Evolutionary conservation across 2,888 invertebrate species (phyloP).

Genomic region (Rotaria magnacalcarata): DNA sequence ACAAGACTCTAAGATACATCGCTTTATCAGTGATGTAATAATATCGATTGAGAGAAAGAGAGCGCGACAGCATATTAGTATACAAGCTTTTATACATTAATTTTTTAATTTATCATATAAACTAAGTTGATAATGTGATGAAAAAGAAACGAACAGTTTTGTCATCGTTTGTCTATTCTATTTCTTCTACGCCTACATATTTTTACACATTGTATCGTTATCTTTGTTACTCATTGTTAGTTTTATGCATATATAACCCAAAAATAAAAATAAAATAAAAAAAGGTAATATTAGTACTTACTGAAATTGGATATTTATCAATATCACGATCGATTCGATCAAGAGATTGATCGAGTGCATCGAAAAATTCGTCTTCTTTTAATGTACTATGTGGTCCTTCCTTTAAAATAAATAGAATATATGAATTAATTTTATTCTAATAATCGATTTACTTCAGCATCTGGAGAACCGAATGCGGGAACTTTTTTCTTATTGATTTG

Average conservation of each 20-base stretch:
- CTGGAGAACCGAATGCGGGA: slow-evolving; percentile 8
- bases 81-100: background rate
- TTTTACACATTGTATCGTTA: too few relatives aligned
- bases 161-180: too few relatives aligned
- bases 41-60: background rate
- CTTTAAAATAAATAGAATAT: slow-evolving; percentile 62
- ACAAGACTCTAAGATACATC: background rate
- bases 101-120: background rate
- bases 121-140: too few relatives aligned
- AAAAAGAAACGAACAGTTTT: background rate
- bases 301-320: slow-evolving; percentile 58
- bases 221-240: too few relatives aligned
- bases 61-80: background rate
- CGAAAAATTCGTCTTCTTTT: slow-evolving; percentile 96
- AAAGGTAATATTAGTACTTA: background rate
- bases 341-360: slow-evolving; percentile 92
- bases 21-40: background rate
- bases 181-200: too few relatives aligned
- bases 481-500: background rate
- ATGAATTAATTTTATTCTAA: background rate
- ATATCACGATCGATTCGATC: slow-evolving; percentile 92
- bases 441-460: background rate
- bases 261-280: background rate
- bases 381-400: slow-evolving; percentile 93
- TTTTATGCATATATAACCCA: too few relatives aligned